phyloP scores from a whole-genome alignment of 2,888 invertebrate genomes.

The Cryptosula pallasiana region DNA sequence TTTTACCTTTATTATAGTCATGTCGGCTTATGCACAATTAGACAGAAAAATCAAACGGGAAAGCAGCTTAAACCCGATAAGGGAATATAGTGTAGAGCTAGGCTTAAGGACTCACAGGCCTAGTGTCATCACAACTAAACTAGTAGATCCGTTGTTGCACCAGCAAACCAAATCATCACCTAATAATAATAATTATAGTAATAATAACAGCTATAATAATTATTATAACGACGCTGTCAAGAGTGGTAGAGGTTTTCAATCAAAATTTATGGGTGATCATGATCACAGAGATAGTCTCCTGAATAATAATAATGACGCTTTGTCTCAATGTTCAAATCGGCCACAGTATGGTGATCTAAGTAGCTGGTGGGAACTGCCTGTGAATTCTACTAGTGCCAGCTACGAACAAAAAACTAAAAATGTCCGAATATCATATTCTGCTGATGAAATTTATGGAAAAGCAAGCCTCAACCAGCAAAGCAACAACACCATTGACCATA shows the following conservation, averaged over 20 bases:
- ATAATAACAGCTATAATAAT: no score
- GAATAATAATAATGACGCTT: neutral
- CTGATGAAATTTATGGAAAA: constrained; percentile 16
- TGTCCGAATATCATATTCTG: constrained; percentile 2
- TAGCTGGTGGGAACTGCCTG: constrained; percentile 5
- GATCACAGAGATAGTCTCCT: neutral
- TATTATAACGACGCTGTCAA: no score
- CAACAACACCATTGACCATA: neutral
- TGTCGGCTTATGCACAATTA: no score
- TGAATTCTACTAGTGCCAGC: neutral
- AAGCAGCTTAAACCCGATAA: no score
- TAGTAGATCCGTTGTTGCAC: neutral
- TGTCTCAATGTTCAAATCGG: constrained; percentile 2
- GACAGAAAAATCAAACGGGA: no score
- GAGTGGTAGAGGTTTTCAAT: neutral
- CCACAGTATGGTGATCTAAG: neutral
- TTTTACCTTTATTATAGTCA: no score
- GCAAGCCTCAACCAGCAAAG: neutral
- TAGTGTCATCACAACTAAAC: neutral
- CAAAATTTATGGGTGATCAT: neutral
- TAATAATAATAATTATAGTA: no score
- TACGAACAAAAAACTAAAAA: constrained; percentile 15
- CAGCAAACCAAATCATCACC: no score
- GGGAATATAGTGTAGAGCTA: constrained; percentile 20
- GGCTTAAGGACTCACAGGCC: constrained; percentile 18